phyloP scores from a whole-genome alignment of 2,888 invertebrate species.

The Gibbula magus region DNA sequence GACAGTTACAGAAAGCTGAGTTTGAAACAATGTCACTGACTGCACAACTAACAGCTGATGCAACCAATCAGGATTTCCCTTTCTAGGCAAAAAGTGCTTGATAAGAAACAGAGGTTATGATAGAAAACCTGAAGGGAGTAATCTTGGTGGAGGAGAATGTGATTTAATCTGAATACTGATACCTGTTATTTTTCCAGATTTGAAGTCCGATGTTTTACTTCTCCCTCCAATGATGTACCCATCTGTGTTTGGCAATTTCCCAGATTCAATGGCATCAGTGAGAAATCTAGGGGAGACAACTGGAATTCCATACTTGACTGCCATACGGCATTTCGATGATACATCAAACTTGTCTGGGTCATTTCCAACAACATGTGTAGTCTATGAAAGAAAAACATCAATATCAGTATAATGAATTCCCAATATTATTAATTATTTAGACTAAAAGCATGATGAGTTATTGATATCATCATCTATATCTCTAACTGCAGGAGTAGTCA shows the following conservation, averaged over 20 bases:
- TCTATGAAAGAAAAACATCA: slow-evolving; percentile 46
- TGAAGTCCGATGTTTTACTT: slow-evolving; percentile 63
- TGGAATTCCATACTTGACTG: slow-evolving; percentile 67
- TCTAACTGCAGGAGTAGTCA: no score
- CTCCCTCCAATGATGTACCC: slow-evolving; percentile 63
- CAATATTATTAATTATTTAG: slow-evolving; percentile 65
- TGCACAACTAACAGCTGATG: no score
- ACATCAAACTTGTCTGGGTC: slow-evolving; percentile 63
- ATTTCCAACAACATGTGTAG: slow-evolving; percentile 65
- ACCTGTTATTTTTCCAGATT: slow-evolving; percentile 69
- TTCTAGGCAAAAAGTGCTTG: no score
- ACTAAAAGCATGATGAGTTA: slow-evolving; percentile 65
- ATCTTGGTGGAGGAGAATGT: no score
- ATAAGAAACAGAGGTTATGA: no score
- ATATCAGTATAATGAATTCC: background rate
- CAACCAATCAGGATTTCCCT: no score
- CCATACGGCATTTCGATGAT: slow-evolving; percentile 71
- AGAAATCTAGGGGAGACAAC: slow-evolving; percentile 67
- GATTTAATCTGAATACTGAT: background rate
- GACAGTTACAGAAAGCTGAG: no score
- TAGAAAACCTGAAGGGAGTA: no score
- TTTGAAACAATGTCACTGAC: no score
- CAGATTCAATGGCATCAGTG: slow-evolving; percentile 54
- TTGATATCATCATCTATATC: background rate
- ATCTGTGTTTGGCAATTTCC: slow-evolving; percentile 54